Evolutionary conservation across 2,797 vertebrate species (phyloP), one percentile per base, ranked within the genome.

Genomic region (Xenopus petersii): DNA sequence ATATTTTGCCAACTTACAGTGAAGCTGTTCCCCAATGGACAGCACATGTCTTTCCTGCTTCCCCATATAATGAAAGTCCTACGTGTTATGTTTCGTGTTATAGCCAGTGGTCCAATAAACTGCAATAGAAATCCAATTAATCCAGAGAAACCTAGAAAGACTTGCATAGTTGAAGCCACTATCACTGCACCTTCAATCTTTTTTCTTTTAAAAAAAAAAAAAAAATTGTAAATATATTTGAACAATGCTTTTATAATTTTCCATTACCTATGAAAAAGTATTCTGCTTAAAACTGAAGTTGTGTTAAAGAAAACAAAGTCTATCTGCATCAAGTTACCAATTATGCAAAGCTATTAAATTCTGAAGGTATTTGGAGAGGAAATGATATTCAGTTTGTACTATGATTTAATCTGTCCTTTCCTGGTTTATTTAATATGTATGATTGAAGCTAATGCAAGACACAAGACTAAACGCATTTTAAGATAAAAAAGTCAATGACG

Each of bases 11-110:
- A 36, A 93, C 91, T 92, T 83, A 93, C 92, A 92, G 81, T 60
- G 89, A 87, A 30, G 93, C 86, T 33, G 93, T 91, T 26, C 92
- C 92, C 93, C 93, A 93, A 83, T 94, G 93, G 26, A 83, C 81
- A 62, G 92, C 93, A 13, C 87, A 92, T 83, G 92, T 93, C 83
- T 91, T 90, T n/a, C 92, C 92, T 12, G 92, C 90, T 68, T 92
- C 90, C 1, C 85, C 88, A 81, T 92, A 94, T 47, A 93, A 86
- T 0, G 91, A 93, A 26, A 94, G 82, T 70, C 92, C 91, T 2
- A 75, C 93, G 90, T 80, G 88, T 92, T 82, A 93, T 92, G 77
- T 92, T 93, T 26, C 90, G 93, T 61, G 92, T 88, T 7, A 94
- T 92, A 10, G 92, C 86, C 70, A 93, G 78, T 0, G 92, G 92